phyloP scores from a whole-genome alignment of 2,888 invertebrate species.

The Lypha dubia region DNA sequence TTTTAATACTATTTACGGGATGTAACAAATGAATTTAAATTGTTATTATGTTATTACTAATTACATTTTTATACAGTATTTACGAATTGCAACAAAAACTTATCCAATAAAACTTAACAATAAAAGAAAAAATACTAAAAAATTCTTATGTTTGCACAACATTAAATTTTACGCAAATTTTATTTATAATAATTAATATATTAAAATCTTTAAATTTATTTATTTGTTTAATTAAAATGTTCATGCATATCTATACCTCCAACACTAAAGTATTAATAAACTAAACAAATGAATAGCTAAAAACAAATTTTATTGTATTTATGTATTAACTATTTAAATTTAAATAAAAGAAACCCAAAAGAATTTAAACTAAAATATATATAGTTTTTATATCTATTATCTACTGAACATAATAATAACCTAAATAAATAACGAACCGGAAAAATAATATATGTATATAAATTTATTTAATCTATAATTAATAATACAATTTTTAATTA shows the following conservation, averaged over 20 bases:
- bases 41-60: slow-evolving; percentile 64
- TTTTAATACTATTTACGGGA: slow-evolving; percentile 48
- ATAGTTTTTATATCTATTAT: slow-evolving; percentile 57
- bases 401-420: slow-evolving; percentile 46
- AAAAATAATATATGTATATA: slow-evolving; percentile 46
- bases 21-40: slow-evolving; percentile 62
- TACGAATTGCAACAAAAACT: slow-evolving; percentile 37
- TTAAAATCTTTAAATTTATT: slow-evolving; percentile 43
- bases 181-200: slow-evolving; percentile 29
- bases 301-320: slow-evolving; percentile 63
- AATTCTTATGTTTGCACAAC: slow-evolving; percentile 17
- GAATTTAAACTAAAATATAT: slow-evolving; percentile 20
- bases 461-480: slow-evolving; percentile 59
- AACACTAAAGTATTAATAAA: slow-evolving; percentile 42
- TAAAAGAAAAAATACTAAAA: slow-evolving; percentile 23
- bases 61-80: slow-evolving; percentile 7
- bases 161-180: slow-evolving; percentile 30
- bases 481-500: slow-evolving; percentile 49
- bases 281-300: slow-evolving; percentile 61
- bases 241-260: slow-evolving; percentile 41
- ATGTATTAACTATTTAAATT: slow-evolving; percentile 58
- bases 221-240: slow-evolving; percentile 71
- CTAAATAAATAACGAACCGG: slow-evolving; percentile 21
- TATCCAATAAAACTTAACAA: neutral
- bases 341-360: slow-evolving; percentile 28